A percentile compares a stretch with the other conserved stretches of the same genome.
Evolutionary conservation across 2,888 invertebrate species (phyloP).

Genomic region (Alcis repandata): DNA sequence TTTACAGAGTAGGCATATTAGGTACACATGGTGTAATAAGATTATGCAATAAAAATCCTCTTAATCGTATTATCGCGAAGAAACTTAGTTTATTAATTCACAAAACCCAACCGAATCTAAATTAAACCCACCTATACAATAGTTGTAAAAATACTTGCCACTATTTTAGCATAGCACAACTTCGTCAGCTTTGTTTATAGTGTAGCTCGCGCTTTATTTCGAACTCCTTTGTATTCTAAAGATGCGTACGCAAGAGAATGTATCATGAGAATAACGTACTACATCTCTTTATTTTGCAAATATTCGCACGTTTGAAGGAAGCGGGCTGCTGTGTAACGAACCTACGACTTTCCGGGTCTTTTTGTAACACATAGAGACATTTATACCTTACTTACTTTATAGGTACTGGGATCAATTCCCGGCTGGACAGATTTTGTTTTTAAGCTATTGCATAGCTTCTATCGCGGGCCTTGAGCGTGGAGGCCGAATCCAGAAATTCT

Average conservation of each 20-base stretch:
- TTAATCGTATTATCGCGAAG: no score
- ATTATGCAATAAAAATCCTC: no score
- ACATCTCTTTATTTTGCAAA: conserved; percentile 27
- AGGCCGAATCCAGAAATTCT: no score
- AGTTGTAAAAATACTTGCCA: neutral
- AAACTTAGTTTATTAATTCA: no score
- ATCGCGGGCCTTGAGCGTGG: no score
- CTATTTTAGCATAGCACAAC: neutral
- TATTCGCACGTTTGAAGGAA: conserved; percentile 28
- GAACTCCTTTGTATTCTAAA: conserved; percentile 27
- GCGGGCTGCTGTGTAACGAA: conserved; percentile 27
- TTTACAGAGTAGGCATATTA: no score
- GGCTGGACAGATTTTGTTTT: no score
- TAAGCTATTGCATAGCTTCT: no score
- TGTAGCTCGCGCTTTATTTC: conserved; percentile 3
- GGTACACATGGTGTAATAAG: no score
- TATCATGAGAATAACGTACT: conserved; percentile 14
- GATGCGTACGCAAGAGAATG: conserved; percentile 9
- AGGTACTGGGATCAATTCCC: no score
- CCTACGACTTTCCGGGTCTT: conserved; percentile 1
- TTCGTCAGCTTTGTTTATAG: neutral
- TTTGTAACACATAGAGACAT: neutral
- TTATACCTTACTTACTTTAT: neutral
- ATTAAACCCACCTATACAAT: no score
- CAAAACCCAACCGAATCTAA: no score